Conservation (phyloP, 2,113 vertebrate genomes). For the Centrocercus urophasianus region DNA sequence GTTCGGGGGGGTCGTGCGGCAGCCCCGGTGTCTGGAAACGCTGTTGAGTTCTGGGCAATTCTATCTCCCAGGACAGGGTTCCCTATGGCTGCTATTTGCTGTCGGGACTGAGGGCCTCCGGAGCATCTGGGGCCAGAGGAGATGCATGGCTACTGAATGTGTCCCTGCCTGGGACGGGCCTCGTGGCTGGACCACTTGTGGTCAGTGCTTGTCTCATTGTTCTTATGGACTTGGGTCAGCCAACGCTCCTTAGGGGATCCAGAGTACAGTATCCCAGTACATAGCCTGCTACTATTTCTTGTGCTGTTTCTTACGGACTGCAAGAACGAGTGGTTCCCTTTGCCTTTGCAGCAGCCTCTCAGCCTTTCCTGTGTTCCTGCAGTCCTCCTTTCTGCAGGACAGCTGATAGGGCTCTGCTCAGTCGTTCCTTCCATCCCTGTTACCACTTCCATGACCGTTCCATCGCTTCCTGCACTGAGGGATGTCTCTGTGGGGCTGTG, state of each 20-base stretch:
- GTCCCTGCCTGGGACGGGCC: background rate
- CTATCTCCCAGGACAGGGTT: background rate
- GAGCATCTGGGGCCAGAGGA: background rate
- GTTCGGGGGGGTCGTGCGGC: background rate
- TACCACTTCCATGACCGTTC: background rate
- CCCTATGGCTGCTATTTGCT: background rate
- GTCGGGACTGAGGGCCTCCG: background rate
- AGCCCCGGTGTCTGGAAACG: background rate
- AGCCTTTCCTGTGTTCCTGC: background rate
- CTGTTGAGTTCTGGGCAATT: background rate
- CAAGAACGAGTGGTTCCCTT: background rate
- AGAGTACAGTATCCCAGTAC: background rate
- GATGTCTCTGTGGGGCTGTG: background rate
- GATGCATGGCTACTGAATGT: background rate
- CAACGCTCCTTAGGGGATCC: background rate
- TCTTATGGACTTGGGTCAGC: background rate
- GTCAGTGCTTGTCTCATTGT: constrained; percentile 3
- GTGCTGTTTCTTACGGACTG: background rate
- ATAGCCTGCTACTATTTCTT: background rate
- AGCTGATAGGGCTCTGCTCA: background rate
- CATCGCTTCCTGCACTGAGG: background rate
- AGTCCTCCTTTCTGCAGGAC: background rate
- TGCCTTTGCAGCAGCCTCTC: background rate
- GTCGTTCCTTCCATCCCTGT: background rate
- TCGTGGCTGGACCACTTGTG: constrained; percentile 11